Conservation (phyloP, 2,797 vertebrate genomes). For the Anguilla obscura region DNA sequence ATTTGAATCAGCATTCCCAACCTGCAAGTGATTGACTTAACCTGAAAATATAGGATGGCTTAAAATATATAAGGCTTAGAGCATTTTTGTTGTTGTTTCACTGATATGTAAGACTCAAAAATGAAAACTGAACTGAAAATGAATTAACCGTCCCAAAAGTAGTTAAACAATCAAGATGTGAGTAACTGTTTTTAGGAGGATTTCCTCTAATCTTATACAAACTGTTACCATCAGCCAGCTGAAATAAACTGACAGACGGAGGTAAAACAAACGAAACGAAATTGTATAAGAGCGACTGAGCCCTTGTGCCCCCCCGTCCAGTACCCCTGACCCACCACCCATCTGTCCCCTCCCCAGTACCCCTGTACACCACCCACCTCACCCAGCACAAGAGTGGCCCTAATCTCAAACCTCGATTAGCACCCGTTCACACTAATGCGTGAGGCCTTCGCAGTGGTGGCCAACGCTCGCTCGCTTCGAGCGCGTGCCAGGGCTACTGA, state of each 20-base stretch:
- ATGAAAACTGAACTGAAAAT: no score
- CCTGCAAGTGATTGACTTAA: neutral
- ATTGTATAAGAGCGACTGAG: neutral
- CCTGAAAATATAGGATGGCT: no score
- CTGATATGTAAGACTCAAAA: no score
- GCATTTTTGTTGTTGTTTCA: no score
- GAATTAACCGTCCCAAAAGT: neutral
- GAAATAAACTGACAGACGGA: neutral
- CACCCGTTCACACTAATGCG: neutral
- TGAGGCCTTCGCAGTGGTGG: neutral
- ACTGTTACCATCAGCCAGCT: neutral
- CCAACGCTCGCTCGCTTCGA: neutral
- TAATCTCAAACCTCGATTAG: constrained; percentile 11
- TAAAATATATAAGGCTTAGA: no score
- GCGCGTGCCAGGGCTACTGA: neutral
- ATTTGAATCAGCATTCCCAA: neutral
- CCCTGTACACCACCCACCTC: no score
- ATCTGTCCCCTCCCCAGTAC: constrained; percentile 66
- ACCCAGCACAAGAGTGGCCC: constrained; percentile 63
- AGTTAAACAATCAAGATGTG: neutral
- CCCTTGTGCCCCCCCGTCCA: constrained; percentile 60
- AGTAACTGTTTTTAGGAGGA: neutral
- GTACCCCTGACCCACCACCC: constrained; percentile 64
- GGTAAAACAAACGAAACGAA: neutral
- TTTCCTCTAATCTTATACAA: neutral